Evolutionary conservation across 23 tunicate genomes (phyloP).

Genomic region (Halocynthia aurantium): DNA sequence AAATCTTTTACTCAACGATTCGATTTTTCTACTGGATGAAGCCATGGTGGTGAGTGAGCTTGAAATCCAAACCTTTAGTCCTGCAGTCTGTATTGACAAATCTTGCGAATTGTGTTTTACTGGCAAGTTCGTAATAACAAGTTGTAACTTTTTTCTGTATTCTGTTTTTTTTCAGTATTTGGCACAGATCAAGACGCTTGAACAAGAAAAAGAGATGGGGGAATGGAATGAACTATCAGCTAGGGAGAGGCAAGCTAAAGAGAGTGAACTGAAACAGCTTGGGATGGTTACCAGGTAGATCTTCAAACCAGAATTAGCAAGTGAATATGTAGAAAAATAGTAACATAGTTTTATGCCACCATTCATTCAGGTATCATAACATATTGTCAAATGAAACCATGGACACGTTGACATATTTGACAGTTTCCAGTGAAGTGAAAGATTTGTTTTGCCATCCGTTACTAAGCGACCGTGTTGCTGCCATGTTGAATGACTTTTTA

Average conservation of each 20-base stretch:
- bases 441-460: slow-evolving; percentile 38
- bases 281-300: slow-evolving; percentile 22
- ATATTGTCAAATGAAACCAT: slow-evolving; percentile 56
- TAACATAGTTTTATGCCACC: background rate
- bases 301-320: too few relatives aligned
- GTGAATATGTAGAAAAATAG: too few relatives aligned
- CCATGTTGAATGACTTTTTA: slow-evolving; percentile 62
- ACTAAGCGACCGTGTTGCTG: slow-evolving; percentile 59
- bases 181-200: slow-evolving; percentile 34
- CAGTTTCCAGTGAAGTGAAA: slow-evolving; percentile 19
- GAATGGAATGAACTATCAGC: slow-evolving; percentile 42
- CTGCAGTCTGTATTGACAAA: too few relatives aligned
- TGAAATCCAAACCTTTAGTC: background rate
- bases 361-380: slow-evolving; percentile 39
- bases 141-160: background rate
- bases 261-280: slow-evolving; percentile 17
- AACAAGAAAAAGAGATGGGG: slow-evolving; percentile 32
- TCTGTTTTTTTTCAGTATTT: slow-evolving; percentile 8
- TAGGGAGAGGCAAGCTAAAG: slow-evolving; percentile 41
- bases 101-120: too few relatives aligned
- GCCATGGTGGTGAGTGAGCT: slow-evolving; percentile 41
- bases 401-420: slow-evolving; percentile 34
- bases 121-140: too few relatives aligned
- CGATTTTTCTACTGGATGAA: slow-evolving; percentile 61
- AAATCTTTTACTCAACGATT: slow-evolving; percentile 66